Conservation (phyloP, 2,113 vertebrate genomes). For the Poeciliopsis occidentalis region DNA sequence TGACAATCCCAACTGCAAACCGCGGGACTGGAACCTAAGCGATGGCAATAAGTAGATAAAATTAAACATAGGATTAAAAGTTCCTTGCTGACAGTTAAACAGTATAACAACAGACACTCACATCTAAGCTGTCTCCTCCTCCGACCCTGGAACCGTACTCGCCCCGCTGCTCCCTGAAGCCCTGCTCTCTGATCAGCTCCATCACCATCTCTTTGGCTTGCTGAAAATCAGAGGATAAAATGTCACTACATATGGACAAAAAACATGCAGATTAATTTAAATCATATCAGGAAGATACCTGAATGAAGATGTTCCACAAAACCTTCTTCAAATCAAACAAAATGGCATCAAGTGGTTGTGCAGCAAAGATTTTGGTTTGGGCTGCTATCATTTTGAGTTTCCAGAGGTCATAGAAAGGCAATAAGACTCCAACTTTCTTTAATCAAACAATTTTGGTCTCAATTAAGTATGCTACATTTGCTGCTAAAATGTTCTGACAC, state of each 20-base stretch:
- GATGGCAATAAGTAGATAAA: neutral
- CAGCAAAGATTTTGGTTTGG: no score
- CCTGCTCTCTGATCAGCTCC: conserved; percentile 98
- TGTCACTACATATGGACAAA: neutral
- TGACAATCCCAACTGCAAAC: conserved; percentile 98
- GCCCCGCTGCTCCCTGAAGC: conserved; percentile 96
- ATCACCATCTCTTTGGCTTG: conserved; percentile 99
- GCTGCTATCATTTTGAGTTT: no score
- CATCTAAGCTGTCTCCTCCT: conserved; percentile 90
- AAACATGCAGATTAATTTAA: neutral
- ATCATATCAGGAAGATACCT: neutral
- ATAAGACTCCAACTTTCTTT: no score
- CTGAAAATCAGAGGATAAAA: conserved; percentile 69
- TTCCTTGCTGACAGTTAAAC: neutral
- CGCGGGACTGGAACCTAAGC: conserved; percentile 93
- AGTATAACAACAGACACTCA: conserved; percentile 75
- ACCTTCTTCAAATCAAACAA: no score
- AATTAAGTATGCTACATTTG: no score
- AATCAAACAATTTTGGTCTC: no score
- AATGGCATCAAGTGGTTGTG: no score
- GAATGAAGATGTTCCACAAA: no score
- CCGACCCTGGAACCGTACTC: conserved; percentile 90
- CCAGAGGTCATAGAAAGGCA: no score
- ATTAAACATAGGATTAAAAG: fast-evolving
- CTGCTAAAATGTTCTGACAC: no score